Conservation (phyloP, 2,888 invertebrate species). For the Drosophila gaucha region DNA sequence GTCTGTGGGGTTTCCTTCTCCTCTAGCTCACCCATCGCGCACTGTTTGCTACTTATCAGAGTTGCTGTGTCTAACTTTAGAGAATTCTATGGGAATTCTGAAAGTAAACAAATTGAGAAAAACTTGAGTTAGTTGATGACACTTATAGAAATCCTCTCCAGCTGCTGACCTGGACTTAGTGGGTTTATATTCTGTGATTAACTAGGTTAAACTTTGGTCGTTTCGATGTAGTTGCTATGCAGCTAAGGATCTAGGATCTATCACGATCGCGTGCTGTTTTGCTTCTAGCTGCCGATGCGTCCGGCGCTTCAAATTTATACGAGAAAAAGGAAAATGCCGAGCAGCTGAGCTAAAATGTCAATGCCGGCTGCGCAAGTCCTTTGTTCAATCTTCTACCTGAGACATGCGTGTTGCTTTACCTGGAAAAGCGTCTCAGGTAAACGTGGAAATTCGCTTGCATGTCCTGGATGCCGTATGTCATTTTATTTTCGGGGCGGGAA, state of each 20-base stretch:
- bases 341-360: conserved; percentile 51
- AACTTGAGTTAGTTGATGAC: conserved; percentile 1
- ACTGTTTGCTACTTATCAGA: conserved; percentile 3
- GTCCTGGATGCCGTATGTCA: conserved; percentile 37
- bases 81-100: conserved; percentile 64
- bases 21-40: conserved; percentile 83
- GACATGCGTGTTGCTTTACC: conserved; percentile 40
- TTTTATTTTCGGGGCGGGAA: conserved; percentile 66
- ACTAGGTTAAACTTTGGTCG: conserved; percentile 52
- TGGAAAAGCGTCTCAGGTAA: conserved; percentile 66
- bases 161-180: conserved; percentile 42
- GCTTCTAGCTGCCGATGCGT: conserved; percentile 60
- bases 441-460: conserved; percentile 55
- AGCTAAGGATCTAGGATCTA: conserved; percentile 77
- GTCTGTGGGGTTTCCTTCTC: conserved; percentile 84
- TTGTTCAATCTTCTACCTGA: conserved; percentile 50
- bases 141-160: neutral
- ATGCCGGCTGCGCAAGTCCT: conserved; percentile 41
- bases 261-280: conserved; percentile 74
- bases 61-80: conserved; percentile 36
- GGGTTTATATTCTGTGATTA: conserved; percentile 16
- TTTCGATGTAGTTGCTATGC: conserved; percentile 47
- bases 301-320: conserved; percentile 50
- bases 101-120: neutral
- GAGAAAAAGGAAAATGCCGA: conserved; percentile 11